These are phyloP conservation scores for Acipenser transmontanus DNA, from an alignment of 2,797 vertebrate genomes.

Conservation along the genomic window DNA sequence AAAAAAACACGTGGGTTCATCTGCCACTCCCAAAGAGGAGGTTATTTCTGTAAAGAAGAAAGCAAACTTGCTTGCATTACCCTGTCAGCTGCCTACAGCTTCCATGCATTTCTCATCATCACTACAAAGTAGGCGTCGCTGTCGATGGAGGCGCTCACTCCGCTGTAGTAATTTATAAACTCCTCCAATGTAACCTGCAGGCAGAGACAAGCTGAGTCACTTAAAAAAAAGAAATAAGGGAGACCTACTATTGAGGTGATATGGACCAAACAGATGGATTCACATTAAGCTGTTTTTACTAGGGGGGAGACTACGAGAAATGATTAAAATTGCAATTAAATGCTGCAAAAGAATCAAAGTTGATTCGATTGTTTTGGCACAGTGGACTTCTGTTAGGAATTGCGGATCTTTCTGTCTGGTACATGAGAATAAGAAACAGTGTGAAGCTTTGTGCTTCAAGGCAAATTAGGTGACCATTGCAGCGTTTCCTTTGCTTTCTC, in stretches of 20 bases:
- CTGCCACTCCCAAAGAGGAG: no score
- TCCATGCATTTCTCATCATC: constrained; percentile 41
- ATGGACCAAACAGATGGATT: background rate
- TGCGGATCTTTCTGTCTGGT: no score
- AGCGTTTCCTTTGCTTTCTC: no score
- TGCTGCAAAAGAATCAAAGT: background rate
- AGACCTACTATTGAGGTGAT: background rate
- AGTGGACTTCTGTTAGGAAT: no score
- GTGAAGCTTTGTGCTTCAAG: no score
- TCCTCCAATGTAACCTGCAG: constrained; percentile 59
- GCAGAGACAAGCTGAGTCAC: background rate
- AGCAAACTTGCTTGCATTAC: no score
- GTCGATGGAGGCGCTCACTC: constrained; percentile 56
- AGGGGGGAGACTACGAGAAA: background rate
- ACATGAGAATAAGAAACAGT: no score
- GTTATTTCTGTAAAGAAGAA: no score
- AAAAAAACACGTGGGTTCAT: no score
- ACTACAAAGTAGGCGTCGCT: constrained; percentile 54
- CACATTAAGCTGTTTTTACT: background rate
- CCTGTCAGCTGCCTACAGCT: constrained; percentile 29
- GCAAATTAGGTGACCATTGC: no score
- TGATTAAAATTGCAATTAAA: background rate
- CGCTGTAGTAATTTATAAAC: constrained; percentile 64
- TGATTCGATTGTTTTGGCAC: background rate
- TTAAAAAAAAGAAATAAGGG: background rate